These are phyloP conservation scores for Andricus grossulariae DNA, from an alignment of 1,140 invertebrate species.

Conservation along the genomic window DNA sequence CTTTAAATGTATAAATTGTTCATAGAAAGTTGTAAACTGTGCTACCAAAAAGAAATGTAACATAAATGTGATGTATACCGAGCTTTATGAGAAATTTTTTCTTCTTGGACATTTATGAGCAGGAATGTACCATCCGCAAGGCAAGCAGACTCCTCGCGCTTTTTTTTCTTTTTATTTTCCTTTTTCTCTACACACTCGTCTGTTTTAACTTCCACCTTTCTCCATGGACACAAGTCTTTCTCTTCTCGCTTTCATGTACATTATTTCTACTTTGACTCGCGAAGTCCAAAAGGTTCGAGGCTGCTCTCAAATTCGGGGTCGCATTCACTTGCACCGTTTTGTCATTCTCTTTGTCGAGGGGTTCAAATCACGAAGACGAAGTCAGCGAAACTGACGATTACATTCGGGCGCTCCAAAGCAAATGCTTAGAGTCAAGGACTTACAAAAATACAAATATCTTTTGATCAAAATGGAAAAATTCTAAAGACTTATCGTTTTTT, in stretches of 20 bases:
- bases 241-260: conserved; percentile 28
- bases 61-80: no score
- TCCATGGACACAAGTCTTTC: conserved; percentile 19
- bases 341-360: conserved; percentile 25
- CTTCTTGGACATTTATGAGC: neutral
- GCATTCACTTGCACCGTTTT: conserved; percentile 27
- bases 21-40: no score
- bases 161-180: conserved; percentile 7
- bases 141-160: neutral
- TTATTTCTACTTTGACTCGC: conserved; percentile 15
- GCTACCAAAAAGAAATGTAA: no score
- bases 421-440: no score
- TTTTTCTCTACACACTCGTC: conserved; percentile 9
- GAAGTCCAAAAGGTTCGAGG: conserved; percentile 14
- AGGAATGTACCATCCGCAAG: neutral
- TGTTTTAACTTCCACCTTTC: conserved; percentile 20
- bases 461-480: no score
- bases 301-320: conserved; percentile 11
- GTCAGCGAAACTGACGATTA: neutral
- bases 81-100: no score
- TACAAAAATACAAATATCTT: no score
- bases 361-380: neutral
- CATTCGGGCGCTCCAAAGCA: no score
- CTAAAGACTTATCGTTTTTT: no score
- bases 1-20: no score